Percentiles rank a stretch among this genome's conserved stretches.
Evolutionary conservation across 1,140 invertebrate species (phyloP).

Genomic region (Venturia canescens): DNA sequence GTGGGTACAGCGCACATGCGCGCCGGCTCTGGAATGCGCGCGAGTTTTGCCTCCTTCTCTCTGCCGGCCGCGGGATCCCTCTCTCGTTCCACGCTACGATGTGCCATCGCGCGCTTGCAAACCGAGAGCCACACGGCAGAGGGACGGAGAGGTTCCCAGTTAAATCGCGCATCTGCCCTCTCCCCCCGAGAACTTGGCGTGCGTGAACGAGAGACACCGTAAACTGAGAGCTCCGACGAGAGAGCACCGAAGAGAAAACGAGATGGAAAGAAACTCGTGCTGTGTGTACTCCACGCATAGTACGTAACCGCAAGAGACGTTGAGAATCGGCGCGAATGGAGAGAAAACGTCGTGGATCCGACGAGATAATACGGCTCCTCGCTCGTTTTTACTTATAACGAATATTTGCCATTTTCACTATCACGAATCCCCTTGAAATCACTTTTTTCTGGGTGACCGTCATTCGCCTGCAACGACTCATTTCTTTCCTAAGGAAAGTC

Average conservation of each 20-base stretch:
- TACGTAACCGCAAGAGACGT: not conserved
- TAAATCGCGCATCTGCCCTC: not conserved
- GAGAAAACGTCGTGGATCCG: not conserved
- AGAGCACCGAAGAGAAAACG: not conserved
- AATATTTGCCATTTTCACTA: too few relatives aligned
- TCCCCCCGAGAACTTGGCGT: not conserved
- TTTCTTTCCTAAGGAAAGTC: too few relatives aligned
- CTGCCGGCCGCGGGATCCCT: slow-evolving; percentile 6
- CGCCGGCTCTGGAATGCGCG: slow-evolving; percentile 69
- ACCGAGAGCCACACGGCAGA: slow-evolving; percentile 27
- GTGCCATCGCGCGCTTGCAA: slow-evolving; percentile 54
- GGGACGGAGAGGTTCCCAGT: not conserved
- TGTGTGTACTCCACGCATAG: not conserved
- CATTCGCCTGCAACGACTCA: too few relatives aligned
- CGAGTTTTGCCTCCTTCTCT: slow-evolving; percentile 43
- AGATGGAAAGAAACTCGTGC: not conserved
- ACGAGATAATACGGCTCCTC: not conserved
- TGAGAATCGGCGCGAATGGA: not conserved
- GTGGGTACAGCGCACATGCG: slow-evolving; percentile 61
- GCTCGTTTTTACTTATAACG: not conserved
- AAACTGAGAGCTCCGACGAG: not conserved
- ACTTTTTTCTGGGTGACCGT: too few relatives aligned
- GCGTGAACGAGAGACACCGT: not conserved
- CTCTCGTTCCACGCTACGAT: slow-evolving; percentile 54
- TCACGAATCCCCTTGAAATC: too few relatives aligned